Percentiles rank a stretch among this genome's conserved stretches.
Conservation (phyloP, 2,797 vertebrate species). For the Rhynchonycteris naso region DNA sequence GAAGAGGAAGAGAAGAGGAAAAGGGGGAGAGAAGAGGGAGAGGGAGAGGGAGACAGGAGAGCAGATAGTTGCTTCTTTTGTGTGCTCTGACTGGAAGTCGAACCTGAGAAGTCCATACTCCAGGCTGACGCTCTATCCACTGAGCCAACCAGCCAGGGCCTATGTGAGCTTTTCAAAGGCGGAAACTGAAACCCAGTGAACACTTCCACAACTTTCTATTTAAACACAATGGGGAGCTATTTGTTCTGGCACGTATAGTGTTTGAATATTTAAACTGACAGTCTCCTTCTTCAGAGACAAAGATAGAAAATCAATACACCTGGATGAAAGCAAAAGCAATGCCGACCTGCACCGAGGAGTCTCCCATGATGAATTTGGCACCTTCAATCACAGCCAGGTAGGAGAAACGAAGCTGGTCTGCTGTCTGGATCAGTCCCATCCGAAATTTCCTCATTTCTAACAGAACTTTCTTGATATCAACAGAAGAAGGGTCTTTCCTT, state of each 20-base stretch:
- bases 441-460: conserved; percentile 95
- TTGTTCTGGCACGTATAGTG: background rate
- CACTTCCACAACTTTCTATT: background rate
- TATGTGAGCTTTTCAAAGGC: background rate
- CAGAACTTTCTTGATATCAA: conserved; percentile 95
- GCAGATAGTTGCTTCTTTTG: too few species aligned
- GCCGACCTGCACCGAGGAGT: conserved; percentile 93
- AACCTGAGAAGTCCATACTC: too few species aligned
- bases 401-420: conserved; percentile 98
- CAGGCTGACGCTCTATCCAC: too few species aligned
- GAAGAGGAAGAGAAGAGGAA: too few species aligned
- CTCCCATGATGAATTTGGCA: conserved; percentile 96
- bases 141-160: too few species aligned
- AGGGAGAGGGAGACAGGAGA: too few species aligned
- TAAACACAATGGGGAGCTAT: background rate
- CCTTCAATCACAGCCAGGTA: conserved; percentile 98
- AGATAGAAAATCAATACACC: accelerated
- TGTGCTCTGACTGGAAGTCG: too few species aligned
- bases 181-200: accelerated
- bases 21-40: too few species aligned
- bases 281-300: background rate
- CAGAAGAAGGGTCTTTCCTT: conserved; percentile 95
- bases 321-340: background rate
- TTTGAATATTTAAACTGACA: background rate
- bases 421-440: conserved; percentile 98